A percentile compares a stretch with the other conserved stretches of the same genome.
These are phyloP conservation scores for Hoplias malabaricus DNA, from an alignment of 2,113 vertebrate genomes.

Conservation along the genomic window DNA sequence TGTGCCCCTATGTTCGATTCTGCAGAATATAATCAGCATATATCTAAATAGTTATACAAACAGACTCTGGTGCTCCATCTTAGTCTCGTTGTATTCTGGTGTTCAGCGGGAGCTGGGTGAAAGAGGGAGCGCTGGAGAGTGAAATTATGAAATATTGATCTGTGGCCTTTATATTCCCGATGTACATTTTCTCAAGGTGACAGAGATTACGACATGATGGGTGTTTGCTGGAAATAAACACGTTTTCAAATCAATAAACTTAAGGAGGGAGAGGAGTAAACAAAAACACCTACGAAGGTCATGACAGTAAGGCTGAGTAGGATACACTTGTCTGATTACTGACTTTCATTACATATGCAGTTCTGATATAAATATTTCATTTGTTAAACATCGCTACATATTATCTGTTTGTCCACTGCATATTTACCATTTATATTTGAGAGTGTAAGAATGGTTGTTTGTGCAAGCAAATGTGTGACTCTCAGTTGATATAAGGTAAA, in stretches of 20 bases:
- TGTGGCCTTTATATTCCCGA: constrained; percentile 15
- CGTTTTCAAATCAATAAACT: constrained; percentile 15
- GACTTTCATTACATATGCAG: background rate
- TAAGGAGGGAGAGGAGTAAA: background rate
- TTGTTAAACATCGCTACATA: background rate
- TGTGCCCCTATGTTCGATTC: background rate
- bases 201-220: background rate
- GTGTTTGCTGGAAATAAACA: constrained; percentile 7
- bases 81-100: background rate
- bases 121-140: background rate
- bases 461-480: background rate
- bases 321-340: background rate
- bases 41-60: background rate
- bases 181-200: constrained; percentile 22
- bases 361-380: background rate
- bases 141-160: constrained; percentile 22
- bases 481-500: background rate
- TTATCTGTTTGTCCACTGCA: background rate
- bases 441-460: background rate
- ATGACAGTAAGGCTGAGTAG: background rate
- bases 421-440: background rate
- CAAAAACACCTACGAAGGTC: background rate
- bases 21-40: background rate
- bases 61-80: background rate
- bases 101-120: background rate